Evolutionary conservation across 2,888 invertebrate genomes (phyloP).

Genomic region (Trissolcus japonicus): DNA sequence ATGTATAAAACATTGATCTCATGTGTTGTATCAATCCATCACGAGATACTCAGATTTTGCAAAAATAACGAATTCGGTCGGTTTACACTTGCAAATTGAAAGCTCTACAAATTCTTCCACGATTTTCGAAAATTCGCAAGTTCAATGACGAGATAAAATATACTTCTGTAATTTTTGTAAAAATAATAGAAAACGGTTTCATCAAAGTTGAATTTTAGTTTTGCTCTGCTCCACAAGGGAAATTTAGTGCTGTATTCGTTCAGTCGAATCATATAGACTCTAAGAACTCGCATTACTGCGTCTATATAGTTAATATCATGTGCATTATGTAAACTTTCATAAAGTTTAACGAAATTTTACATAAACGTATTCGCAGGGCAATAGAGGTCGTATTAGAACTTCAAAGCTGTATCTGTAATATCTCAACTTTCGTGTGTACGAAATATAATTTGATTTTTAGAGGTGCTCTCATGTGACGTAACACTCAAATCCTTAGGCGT

Average conservation of each 20-base stretch:
- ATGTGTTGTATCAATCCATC: slow-evolving; percentile 13
- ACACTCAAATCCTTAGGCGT: no score
- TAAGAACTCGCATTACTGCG: slow-evolving; percentile 1
- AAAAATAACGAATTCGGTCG: neutral
- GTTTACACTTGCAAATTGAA: neutral
- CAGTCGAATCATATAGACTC: neutral
- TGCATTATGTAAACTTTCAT: slow-evolving; percentile 22
- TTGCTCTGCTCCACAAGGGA: no score
- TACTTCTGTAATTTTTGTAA: no score
- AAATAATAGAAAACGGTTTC: no score
- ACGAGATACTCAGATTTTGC: neutral
- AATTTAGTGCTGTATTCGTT: neutral
- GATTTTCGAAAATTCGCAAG: neutral
- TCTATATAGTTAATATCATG: neutral
- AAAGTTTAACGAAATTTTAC: slow-evolving; percentile 15
- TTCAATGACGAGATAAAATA: neutral
- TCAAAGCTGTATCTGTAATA: neutral
- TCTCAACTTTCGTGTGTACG: neutral
- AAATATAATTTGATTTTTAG: neutral
- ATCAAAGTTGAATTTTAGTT: no score
- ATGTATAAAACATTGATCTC: slow-evolving; percentile 44
- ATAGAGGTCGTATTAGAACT: neutral
- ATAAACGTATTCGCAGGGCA: slow-evolving; percentile 17
- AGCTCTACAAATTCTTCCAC: neutral
- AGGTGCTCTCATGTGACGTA: no score